Conservation (phyloP, 2,113 vertebrate species). For the Petrocephalus zakoni region DNA sequence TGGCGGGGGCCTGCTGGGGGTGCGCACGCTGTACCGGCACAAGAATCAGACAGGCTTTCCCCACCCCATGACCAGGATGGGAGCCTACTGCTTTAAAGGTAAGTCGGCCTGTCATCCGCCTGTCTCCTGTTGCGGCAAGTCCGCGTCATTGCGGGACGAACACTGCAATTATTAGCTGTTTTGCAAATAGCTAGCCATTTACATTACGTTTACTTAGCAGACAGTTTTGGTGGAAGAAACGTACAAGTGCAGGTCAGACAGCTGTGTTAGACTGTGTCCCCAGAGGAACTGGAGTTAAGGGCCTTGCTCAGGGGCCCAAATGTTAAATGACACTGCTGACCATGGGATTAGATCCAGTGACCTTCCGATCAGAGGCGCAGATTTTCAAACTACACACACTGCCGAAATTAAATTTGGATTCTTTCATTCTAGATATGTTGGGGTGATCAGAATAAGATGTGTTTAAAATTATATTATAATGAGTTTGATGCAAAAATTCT, state of each 20-base stretch:
- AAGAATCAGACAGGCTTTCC: constrained; percentile 85
- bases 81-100: constrained; percentile 88
- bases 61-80: constrained; percentile 63
- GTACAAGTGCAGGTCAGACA: neutral
- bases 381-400: neutral
- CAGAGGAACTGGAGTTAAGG: neutral
- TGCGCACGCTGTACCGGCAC: constrained; percentile 84
- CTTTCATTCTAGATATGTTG: neutral
- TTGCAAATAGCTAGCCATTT: neutral
- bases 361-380: neutral
- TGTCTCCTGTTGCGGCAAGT: neutral
- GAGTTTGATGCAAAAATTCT: neutral
- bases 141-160: neutral
- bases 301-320: neutral
- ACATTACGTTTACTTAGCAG: neutral
- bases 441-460: neutral
- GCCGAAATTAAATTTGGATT: neutral
- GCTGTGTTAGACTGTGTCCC: neutral
- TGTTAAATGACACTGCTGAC: neutral
- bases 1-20: constrained; percentile 82
- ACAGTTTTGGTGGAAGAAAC: neutral
- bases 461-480: neutral
- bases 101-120: constrained; percentile 40
- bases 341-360: neutral
- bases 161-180: neutral